Base-by-base conservation (phyloP, 2,888 invertebrate genomes). In the Sisyra terminalis region DNA sequence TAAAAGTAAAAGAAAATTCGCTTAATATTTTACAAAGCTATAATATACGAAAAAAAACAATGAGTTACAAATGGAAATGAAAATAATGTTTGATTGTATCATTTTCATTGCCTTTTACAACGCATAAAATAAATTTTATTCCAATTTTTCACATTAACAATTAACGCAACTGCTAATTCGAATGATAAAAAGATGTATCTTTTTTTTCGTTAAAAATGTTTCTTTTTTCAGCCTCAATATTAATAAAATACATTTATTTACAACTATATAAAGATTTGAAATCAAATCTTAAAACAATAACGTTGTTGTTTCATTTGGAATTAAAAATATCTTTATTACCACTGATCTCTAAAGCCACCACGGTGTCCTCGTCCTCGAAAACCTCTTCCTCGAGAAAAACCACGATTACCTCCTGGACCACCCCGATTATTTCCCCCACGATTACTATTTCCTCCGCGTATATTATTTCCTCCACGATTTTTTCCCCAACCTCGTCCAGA, bases 371-470 rank as follows among this genome's bases (percentile, higher is more conserved):
- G 55, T 43, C 55, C 51, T 44, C 52, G 50, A 43, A 57, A 58
- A 17, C 60, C 52, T 54, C 52, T 29, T 55, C 60, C 47, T 58
- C 53, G 17, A 3, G 17, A 18, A 18, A 18, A 37, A 17, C 18
- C 18, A 18, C 18, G 16, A 17, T 18, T 63, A 51, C 52, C 69
- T 5, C 29, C 36, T 2, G 57, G 37, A 17, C 35, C 35, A 35
- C 58, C 46, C 48, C 49, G 59, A 14, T 11, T 41, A 16, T 9
- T 13, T 6, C 29, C 29, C 2, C 41, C 41, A 29, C 46, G 46
- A 55, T 10, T 63, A 55, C 45, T 45, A 55, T 10, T 62, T 55
- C n/a, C 62, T 49, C 51, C 67, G 51, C 35, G 65, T 67, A 45
- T 70, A 13, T 50, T 49, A 1, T 46, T 45, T 16, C 39, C 42